Evolutionary conservation across 2,113 vertebrate species (phyloP).

Genomic region (Corythoichthys intestinalis): DNA sequence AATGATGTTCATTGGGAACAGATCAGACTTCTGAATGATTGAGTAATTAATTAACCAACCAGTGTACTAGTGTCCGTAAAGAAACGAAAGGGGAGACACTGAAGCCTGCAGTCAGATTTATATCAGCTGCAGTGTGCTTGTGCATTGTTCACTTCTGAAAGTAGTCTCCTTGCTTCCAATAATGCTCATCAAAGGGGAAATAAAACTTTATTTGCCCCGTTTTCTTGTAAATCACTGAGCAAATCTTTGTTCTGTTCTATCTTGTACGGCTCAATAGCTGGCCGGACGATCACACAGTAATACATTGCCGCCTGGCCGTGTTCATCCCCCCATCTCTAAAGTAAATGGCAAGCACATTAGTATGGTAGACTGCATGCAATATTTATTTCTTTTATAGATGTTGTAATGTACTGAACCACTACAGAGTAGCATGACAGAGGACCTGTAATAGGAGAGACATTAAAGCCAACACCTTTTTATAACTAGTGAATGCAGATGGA

Average conservation of each 20-base stretch:
- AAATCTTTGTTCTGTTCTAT: constrained; percentile 62
- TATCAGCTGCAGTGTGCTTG: constrained; percentile 25
- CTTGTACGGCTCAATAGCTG: constrained; percentile 50
- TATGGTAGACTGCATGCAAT: constrained; percentile 69
- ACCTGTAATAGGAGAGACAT: constrained; percentile 72
- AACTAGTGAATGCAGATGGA: constrained; percentile 66
- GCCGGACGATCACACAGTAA: constrained; percentile 55
- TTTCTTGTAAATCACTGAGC: constrained; percentile 60
- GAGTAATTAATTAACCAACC: constrained; percentile 1
- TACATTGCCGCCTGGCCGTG: constrained; percentile 53
- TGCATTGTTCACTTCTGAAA: constrained; percentile 22
- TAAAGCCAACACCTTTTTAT: constrained; percentile 72
- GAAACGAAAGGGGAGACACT: background rate
- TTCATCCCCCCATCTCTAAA: constrained; percentile 56
- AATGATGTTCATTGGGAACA: background rate
- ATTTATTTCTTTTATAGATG: constrained; percentile 76
- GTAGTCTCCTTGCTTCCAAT: constrained; percentile 43
- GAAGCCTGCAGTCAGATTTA: constrained; percentile 31
- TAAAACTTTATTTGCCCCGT: constrained; percentile 54
- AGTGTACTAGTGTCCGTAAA: background rate
- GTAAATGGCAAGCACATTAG: constrained; percentile 75
- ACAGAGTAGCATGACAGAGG: constrained; percentile 63
- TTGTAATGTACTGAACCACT: constrained; percentile 70
- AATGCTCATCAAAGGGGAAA: constrained; percentile 50
- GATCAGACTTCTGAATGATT: background rate